Evolutionary conservation across 2,888 invertebrate species (phyloP), one percentile per base, ranked within the genome.

Genomic region (Cosmia trapezina): DNA sequence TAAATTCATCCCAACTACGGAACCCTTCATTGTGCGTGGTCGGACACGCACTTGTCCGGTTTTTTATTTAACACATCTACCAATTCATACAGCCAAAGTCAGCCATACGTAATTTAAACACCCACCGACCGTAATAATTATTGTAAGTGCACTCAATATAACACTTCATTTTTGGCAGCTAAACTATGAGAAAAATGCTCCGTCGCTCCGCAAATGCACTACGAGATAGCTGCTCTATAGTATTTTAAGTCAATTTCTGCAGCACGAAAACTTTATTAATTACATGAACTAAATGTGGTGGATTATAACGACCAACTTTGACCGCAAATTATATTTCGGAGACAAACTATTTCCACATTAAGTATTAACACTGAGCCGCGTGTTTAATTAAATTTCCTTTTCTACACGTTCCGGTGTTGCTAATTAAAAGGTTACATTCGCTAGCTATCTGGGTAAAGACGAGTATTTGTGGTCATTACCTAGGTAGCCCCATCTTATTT

Each of bases 81-180:
- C 8, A 8, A 41, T 41, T 41, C 41, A 0, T 41, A 41, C 8
- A 7, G 41, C 37, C 37, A n/a, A n/a, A n/a, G n/a, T n/a, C n/a
- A 6, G n/a, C 11, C 28, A n/a, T 17, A 56, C 28, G 14, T 28
- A 61, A 68, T 70, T 59, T 43, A 77, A 70, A 64, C 28, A 41
- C 45, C 37, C 22, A 65, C 64, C 64, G 37, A 54, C n/a, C 11
- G 56, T 54, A 53, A 37, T 72, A 66, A 63, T 70, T 57, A 70
- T 64, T 64, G 49, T 83, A 74, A 72, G 74, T 70, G 69, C 74
- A 71, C 80, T 79, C 61, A 61, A 56, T 51, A 53, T 67, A 74
- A 45, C 57, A 79, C 73, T 83, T 41, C n/a, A 83, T 56, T 81
- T 81, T 81, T 83, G 77, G 81, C 75, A 77, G 63, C 62, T 65